These are phyloP conservation scores for Meiosimyza decipiens DNA, from an alignment of 2,888 invertebrate genomes.

Conservation along the genomic window DNA sequence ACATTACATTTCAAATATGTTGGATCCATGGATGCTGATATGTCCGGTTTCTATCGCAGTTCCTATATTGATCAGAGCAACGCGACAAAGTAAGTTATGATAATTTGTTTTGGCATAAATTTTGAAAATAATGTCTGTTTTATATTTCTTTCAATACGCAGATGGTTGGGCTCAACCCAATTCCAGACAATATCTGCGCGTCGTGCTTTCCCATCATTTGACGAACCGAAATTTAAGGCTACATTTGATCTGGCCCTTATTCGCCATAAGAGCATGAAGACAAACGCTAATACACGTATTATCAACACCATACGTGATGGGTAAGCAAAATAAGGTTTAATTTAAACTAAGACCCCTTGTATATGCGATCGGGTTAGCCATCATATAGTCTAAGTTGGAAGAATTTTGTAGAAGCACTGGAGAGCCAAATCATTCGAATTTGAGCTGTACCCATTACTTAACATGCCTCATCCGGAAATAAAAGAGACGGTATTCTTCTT, in stretches of 20 bases:
- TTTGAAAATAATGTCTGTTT: not conserved
- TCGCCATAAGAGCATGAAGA: slow-evolving; percentile 57
- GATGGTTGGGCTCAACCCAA: slow-evolving; percentile 76
- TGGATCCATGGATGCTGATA: slow-evolving; percentile 69
- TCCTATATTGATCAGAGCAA: slow-evolving; percentile 62
- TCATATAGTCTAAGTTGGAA: too few species aligned
- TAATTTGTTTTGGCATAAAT: too few species aligned
- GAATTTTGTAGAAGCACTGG: too few species aligned
- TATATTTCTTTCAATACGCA: slow-evolving; percentile 47
- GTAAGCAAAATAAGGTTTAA: slow-evolving; percentile 48
- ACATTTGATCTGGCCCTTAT: slow-evolving; percentile 69
- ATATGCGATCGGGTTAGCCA: too few species aligned
- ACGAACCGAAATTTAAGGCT: slow-evolving; percentile 80
- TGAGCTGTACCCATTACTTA: too few species aligned
- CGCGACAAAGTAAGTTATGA: slow-evolving; percentile 55
- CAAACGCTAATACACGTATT: slow-evolving; percentile 55
- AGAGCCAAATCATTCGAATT: too few species aligned
- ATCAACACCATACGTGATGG: slow-evolving; percentile 30
- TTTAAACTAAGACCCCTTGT: too few species aligned
- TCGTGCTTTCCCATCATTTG: slow-evolving; percentile 82
- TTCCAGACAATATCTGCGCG: slow-evolving; percentile 77
- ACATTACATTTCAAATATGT: slow-evolving; percentile 68
- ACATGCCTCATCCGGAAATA: too few species aligned
- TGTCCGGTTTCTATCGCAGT: slow-evolving; percentile 69
- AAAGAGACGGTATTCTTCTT: too few species aligned